phyloP scores from a whole-genome alignment of 2,888 invertebrate genomes.

The Athetis lepigone region DNA sequence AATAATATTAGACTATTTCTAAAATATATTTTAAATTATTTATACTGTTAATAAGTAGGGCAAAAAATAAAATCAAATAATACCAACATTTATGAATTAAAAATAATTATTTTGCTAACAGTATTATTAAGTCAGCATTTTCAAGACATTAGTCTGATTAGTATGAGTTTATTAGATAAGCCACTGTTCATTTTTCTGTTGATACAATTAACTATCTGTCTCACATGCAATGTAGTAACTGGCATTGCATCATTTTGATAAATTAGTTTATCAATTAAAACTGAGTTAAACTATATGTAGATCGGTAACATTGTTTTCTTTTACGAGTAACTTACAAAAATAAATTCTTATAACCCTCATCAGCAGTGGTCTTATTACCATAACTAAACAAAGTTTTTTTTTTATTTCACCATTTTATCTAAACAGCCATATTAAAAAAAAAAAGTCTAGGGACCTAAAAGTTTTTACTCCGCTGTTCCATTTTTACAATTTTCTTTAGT shows the following conservation, averaged over 20 bases:
- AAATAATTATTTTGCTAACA: not conserved
- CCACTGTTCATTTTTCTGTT: not conserved
- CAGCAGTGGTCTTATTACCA: not conserved
- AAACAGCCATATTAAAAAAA: not conserved
- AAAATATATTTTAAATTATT: too few species aligned
- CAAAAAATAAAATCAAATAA: too few species aligned
- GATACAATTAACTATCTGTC: conserved; percentile 1
- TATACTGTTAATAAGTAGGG: too few species aligned
- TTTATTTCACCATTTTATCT: not conserved
- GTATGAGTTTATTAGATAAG: conserved; percentile 3
- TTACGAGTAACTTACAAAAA: not conserved
- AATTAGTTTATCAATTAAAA: conserved; percentile 2
- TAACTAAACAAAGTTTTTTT: not conserved
- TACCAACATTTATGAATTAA: not conserved
- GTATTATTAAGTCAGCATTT: not conserved
- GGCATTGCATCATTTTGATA: conserved; percentile 37
- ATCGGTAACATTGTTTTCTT: not conserved
- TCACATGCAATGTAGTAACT: not conserved
- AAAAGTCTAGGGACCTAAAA: not conserved
- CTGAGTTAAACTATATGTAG: conserved; percentile 2
- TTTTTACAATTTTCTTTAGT: conserved; percentile 5
- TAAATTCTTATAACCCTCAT: not conserved
- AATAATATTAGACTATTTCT: too few species aligned
- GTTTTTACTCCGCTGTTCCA: not conserved
- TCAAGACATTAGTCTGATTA: not conserved